Conservation (phyloP, 2,113 vertebrate species). For the Marcusenius ussheri region DNA sequence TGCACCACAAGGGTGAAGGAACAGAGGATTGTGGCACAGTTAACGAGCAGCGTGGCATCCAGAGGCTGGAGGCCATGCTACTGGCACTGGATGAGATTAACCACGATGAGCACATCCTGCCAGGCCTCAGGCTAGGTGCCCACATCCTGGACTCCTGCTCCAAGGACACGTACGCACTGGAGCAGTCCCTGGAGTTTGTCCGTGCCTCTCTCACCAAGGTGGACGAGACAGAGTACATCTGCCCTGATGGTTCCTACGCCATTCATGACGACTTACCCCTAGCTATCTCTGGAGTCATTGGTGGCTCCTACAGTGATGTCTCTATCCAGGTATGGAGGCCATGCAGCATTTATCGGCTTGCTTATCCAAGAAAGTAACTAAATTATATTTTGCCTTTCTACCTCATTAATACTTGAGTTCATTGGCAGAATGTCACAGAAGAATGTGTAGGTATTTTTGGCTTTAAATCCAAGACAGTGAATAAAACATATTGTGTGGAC, state of each 20-base stretch:
- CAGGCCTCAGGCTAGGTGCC: slow-evolving; percentile 78
- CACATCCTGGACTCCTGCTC: slow-evolving; percentile 96
- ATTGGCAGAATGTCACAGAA: neutral
- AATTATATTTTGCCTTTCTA: neutral
- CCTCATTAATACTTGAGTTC: neutral
- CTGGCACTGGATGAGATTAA: slow-evolving; percentile 92
- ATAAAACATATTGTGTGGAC: neutral
- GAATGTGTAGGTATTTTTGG: neutral
- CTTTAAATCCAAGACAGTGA: neutral
- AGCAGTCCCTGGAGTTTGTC: slow-evolving; percentile 95
- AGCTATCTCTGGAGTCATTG: slow-evolving; percentile 89
- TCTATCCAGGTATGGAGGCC: slow-evolving; percentile 82
- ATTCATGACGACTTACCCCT: slow-evolving; percentile 83
- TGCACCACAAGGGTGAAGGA: slow-evolving; percentile 69
- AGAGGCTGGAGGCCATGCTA: slow-evolving; percentile 96
- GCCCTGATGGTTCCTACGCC: slow-evolving; percentile 89
- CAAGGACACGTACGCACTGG: slow-evolving; percentile 93
- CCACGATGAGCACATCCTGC: slow-evolving; percentile 75
- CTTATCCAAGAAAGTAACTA: neutral
- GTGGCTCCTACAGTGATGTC: slow-evolving; percentile 95
- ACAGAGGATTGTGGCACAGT: slow-evolving; percentile 84
- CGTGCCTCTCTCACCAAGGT: slow-evolving; percentile 87
- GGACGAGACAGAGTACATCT: slow-evolving; percentile 89
- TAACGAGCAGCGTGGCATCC: slow-evolving; percentile 92
- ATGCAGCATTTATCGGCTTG: neutral